Percentiles rank a stretch among this genome's conserved stretches.
phyloP scores from a whole-genome alignment of 2,888 invertebrate genomes.

The Crematogaster levior region DNA sequence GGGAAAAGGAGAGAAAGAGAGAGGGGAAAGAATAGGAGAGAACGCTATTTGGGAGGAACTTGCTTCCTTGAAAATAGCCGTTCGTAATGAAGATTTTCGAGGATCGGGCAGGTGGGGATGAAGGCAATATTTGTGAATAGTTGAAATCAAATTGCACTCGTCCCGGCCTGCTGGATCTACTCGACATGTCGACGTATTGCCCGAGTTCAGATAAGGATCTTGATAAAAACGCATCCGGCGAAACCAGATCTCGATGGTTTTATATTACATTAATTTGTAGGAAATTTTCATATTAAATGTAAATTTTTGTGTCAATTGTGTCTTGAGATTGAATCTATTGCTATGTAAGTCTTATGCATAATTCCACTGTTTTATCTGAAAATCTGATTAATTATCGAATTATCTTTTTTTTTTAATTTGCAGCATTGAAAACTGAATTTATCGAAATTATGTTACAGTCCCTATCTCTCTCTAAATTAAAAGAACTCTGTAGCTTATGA shows the following conservation, averaged over 20 bases:
- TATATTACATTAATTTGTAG: background rate
- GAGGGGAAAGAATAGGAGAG: conserved; percentile 43
- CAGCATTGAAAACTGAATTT: background rate
- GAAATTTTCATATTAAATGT: background rate
- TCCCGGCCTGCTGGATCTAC: conserved; percentile 85
- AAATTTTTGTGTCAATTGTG: background rate
- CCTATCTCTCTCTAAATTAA: background rate
- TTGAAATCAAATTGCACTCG: conserved; percentile 85
- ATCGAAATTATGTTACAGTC: background rate
- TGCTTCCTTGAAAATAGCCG: background rate
- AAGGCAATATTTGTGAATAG: conserved; percentile 85
- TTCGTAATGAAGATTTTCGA: conserved; percentile 62
- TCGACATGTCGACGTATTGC: conserved; percentile 72
- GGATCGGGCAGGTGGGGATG: conserved; percentile 83
- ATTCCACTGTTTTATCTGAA: background rate
- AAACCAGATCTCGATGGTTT: conserved; percentile 1
- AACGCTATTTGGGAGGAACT: conserved; percentile 3
- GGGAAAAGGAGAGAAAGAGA: background rate
- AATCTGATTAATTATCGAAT: background rate
- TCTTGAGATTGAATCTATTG: background rate
- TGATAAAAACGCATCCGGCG: background rate
- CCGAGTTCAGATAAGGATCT: background rate
- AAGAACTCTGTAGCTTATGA: background rate
- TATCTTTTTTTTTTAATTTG: background rate
- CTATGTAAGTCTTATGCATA: background rate